Conservation (phyloP, 2,113 vertebrate genomes). For the Noctilio leporinus region DNA sequence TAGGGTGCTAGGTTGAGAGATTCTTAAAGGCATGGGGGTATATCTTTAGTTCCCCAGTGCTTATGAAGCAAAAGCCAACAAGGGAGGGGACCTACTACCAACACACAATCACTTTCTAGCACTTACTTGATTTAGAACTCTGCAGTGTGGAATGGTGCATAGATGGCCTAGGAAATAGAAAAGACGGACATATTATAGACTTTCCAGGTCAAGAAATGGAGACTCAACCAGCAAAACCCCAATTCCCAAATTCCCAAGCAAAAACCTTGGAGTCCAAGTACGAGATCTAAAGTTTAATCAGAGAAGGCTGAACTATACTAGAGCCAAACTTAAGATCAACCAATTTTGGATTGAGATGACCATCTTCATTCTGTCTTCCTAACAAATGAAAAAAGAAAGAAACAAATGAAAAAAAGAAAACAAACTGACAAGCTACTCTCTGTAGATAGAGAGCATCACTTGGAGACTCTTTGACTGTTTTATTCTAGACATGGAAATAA, state of each 20-base stretch:
- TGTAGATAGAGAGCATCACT: not conserved
- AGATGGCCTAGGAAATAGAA: not conserved
- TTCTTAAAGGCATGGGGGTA: not conserved
- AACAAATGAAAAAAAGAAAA: not conserved
- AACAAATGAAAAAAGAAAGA: not conserved
- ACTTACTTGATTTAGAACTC: not conserved
- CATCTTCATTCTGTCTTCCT: not conserved
- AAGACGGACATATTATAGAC: not conserved
- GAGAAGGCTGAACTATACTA: not conserved
- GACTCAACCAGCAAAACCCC: not conserved
- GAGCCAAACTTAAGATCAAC: not conserved
- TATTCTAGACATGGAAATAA: not conserved
- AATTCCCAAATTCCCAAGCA: too few species aligned
- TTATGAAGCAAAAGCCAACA: not conserved
- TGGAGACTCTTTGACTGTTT: not conserved
- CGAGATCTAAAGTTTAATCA: not conserved
- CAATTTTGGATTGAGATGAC: not conserved
- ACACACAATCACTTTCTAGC: not conserved
- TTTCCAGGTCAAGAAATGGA: not conserved
- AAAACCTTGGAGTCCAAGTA: not conserved
- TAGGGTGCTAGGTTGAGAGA: not conserved
- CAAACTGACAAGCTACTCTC: not conserved
- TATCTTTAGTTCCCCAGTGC: not conserved
- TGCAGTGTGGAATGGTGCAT: not conserved
- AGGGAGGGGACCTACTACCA: not conserved